phyloP scores from a whole-genome alignment of 2,797 vertebrate species.

The Natrix natrix region DNA sequence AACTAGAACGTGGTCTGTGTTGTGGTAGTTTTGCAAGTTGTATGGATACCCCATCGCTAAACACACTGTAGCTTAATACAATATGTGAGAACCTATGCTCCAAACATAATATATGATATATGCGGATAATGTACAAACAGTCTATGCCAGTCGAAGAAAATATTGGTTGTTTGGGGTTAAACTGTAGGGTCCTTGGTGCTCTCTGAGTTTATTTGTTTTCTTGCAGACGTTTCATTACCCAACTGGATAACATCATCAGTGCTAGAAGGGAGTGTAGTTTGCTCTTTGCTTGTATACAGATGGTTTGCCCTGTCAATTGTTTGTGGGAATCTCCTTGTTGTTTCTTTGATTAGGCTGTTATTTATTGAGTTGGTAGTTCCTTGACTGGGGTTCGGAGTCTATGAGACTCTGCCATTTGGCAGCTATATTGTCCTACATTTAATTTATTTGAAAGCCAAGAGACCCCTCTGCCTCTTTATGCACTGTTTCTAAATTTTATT shows the following conservation, averaged over 20 bases:
- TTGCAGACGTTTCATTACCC: not conserved
- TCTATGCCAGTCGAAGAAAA: not conserved
- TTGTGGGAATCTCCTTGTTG: not conserved
- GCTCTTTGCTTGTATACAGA: not conserved
- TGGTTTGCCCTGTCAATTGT: not conserved
- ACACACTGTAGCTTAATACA: not conserved
- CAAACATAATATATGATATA: not conserved
- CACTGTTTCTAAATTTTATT: slow-evolving; percentile 61
- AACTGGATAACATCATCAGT: not conserved
- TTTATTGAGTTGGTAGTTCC: too few species aligned
- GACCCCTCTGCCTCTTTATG: slow-evolving; percentile 41
- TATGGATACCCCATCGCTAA: not conserved
- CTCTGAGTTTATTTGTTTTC: not conserved
- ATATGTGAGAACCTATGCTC: not conserved
- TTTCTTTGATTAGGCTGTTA: not conserved
- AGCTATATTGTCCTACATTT: not conserved
- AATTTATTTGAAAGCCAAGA: slow-evolving; percentile 47
- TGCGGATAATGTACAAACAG: not conserved
- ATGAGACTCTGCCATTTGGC: not conserved
- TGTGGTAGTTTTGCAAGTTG: not conserved
- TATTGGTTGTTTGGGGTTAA: not conserved
- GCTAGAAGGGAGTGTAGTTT: not conserved
- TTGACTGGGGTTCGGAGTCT: not conserved
- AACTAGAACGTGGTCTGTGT: not conserved
- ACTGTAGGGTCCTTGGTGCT: not conserved